Evolutionary conservation across 2,888 invertebrate genomes (phyloP), one percentile per base, ranked within the genome.

Genomic region (Agrochola lota): DNA sequence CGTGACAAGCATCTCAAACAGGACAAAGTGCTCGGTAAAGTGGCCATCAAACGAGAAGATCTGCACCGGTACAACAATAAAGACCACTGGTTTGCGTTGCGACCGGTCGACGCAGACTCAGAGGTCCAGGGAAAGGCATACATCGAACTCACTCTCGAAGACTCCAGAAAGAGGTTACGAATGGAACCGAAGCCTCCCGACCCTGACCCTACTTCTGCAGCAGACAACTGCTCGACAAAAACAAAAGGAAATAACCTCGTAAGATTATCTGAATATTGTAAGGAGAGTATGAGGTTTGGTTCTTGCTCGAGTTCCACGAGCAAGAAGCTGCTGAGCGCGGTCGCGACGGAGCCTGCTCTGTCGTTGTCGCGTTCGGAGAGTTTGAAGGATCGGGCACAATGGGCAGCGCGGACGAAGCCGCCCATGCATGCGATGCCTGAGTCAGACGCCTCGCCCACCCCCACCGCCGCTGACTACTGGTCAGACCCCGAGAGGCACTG

Each of bases 51-150:
- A 93, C 97, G 98, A 83, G 98, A 99, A 93, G 98, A 99, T 91
- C 96, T 99, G 87, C 98, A 98, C 90, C 97, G 98, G 86, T 99
- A 99, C 95, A 98, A 99, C 95, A 98, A 98, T 93, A 99, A 98
- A 92, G 99, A 99, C 94, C 98, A 99, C 93, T 99, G 99, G 99
- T 99, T 99, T 94, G 97, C 98, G 72, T 95, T 98, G 94, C 97
- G 98, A 90, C 98, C 98, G 52, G 98, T 99, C 46, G 99, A 99
- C 95, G 98, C 98, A 4, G 98, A 99, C 94, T 98, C 98, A 0
- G 99, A 99, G 95, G 99, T 99, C 76, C 99, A 99, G 95, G 99
- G 98, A 86, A 99, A 99, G 97, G 98, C 98, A 69, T 98, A 99
- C 92, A 97, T 99, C 89, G 98, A 98, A 94, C 97, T 99, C 84